Conservation (phyloP, 2,113 vertebrate genomes). For the Bubalus kerabau region DNA sequence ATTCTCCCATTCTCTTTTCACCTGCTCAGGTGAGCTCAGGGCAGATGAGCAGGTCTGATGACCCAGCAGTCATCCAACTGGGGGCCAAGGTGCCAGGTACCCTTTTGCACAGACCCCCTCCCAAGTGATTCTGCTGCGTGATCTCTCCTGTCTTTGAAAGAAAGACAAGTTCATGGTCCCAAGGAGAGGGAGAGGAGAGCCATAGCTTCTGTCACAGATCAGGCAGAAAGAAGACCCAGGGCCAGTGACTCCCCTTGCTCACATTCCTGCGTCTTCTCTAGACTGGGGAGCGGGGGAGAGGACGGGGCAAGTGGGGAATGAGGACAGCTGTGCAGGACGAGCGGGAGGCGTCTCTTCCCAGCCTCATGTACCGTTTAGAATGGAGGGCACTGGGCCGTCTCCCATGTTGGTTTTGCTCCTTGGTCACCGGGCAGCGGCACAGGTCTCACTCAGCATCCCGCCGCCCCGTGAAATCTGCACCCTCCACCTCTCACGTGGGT, state of each 20-base stretch:
- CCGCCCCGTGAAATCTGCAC: rapidly evolving
- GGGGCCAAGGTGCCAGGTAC: neutral
- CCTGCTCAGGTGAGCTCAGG: neutral
- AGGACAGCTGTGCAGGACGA: rapidly evolving
- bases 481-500: neutral
- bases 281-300: neutral
- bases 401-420: neutral
- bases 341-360: neutral
- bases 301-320: neutral
- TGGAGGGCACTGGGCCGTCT: rapidly evolving
- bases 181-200: neutral
- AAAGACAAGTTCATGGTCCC: neutral
- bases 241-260: no score
- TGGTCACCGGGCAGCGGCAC: neutral
- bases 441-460: neutral
- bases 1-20: neutral
- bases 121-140: neutral
- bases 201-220: neutral
- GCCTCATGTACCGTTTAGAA: no score
- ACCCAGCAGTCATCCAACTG: neutral
- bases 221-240: neutral
- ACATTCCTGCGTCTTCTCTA: neutral
- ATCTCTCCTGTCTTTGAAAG: neutral
- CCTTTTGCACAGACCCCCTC: neutral
- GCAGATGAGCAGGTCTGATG: neutral